Evolutionary conservation across 2,113 vertebrate species (phyloP), one percentile per base, ranked within the genome.

Genomic region (Stictonetta naevosa): DNA sequence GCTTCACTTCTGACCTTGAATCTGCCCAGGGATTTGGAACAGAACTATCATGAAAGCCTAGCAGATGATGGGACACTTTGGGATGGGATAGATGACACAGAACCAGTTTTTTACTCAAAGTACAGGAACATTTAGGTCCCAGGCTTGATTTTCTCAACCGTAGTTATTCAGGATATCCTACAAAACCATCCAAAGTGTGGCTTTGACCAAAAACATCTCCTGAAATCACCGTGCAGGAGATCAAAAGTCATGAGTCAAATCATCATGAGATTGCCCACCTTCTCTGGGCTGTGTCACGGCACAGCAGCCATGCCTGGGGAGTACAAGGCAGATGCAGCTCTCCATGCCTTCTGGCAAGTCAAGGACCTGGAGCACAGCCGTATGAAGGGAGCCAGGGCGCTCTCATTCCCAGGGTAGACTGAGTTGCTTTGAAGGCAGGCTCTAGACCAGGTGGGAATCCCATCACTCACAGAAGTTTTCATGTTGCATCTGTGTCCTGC

Each of bases 301-400:
- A 26, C 25, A n/a, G 11, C 40, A 71, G 59, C 63, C 38, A 5
- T 7, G 36, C n/a, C 40, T 73, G 34, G 46, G 21, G 22, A 36
- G 2, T 11, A 14, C 0, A 0, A 67, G n/a, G 19, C 42, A 59
- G 42, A 11, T 23, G 18, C 13, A n/a, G 5, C 22, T 67, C 40
- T 44, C 44, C 9, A 2, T 6, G 28, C 3, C 34, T 78, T 31
- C 38, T 40, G 36, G 13, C 40, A 67, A n/a, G 3, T 1, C 40
- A 36, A 31, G 36, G 3, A 29, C 3, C 23, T 26, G 11, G 17
- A 38, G 23, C 31, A 38, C 16, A 56, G 23, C 36, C 19, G 11
- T 28, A 5, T 4, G 46, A 23, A 86, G 13, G 59, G 20, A 3
- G 6, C 50, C 42, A 12, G 28, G 68, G 55, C 31, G 31, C 23